Base-by-base conservation (phyloP, 1,140 invertebrate species). In the Brevipalpus yothersi region DNA sequence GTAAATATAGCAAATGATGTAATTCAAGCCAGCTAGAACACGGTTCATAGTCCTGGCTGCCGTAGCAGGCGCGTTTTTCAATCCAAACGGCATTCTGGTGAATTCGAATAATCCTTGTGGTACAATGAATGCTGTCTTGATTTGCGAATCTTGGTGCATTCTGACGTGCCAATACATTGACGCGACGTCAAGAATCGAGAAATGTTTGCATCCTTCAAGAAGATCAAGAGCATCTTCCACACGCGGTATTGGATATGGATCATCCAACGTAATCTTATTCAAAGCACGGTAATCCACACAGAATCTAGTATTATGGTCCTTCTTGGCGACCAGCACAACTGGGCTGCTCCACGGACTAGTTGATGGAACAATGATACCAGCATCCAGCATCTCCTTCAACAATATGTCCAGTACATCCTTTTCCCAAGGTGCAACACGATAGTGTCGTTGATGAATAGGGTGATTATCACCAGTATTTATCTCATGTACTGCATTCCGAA, bases 171-270 rank as follows among this genome's bases (percentile, higher is more conserved):
- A 70, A 51, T 65, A 68, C 9, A 68, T 65, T 40, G 66, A 66
- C 0, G 63, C 63, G 53, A 76, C 64, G 67, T 77, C 74, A 0
- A 78, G 63, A 0, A 68, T 68, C 1, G 67, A 65, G 60, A 75
- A 77, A 23, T 69, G 67, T 11, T 56, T 68, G 7, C 65, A 65
- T 2, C 69, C 71, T 1, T 61, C 17, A 0, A 77, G 59, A 4
- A 54, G 59, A 40, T 69, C 62, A 2, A 78, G 60, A 11, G 65
- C 63, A 21, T 75, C 72, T 10, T 75, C 69, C 23, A 76, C 72
- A 7, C 66, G 43, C 0, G 73, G 75, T 3, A 78, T 60, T 13
- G 62, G 41, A 63, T 47, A 45, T 63, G 58, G 7, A 61, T 63
- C 67, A 43, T 13, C 11, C 47, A 5, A 49, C 13, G 58, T 61